Base-by-base conservation (phyloP, 2,113 vertebrate genomes). In the Ophthalmolycus amberensis region DNA sequence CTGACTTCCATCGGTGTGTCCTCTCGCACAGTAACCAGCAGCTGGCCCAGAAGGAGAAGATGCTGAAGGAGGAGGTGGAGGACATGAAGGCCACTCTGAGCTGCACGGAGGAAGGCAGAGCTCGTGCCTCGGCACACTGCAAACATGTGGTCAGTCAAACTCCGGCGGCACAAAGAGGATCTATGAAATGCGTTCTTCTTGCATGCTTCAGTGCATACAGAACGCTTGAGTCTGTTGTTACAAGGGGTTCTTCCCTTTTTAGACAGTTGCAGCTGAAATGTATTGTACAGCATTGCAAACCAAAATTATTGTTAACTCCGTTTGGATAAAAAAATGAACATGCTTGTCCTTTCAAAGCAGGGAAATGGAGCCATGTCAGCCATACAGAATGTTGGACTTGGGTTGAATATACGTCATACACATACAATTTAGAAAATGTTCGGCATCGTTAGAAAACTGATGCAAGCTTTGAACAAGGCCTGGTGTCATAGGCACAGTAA, bases 31-130 rank as follows among this genome's bases (percentile, higher is more conserved):
- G 98, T 58, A 94, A 94, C 78, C 97, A 96, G 82, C 96, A 97
- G 83, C 93, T 95, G 46, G 86, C 95, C 22, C 90, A 91, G 88
- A 96, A 94, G 88, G 95, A 94, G 85, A 96, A 95, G 87, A 92
- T 95, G 42, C 88, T 99, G 79, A 96, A 97, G 84, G 96, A 98
- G 46, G 97, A 99, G 48, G 93, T 99, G 71, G 98, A 99, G 90
- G 97, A 98, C 88, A 94, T 96, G 91, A 99, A 97, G 93, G 90
- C 59, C 34, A 95, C 84, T 16, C 71, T 97, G 84, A 95, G 76
- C 59, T 80, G 92, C 16, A 95, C 93, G 1, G 96, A 99, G 90
- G 96, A 97, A 82, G 92, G 88, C 70, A 94, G 92, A 27, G 93
- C 94, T 59, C 89, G 90, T 8, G 82, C 90, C 27, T 78, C 91